Conservation (phyloP, 2,113 vertebrate species). For the Tylochromis polylepis region DNA sequence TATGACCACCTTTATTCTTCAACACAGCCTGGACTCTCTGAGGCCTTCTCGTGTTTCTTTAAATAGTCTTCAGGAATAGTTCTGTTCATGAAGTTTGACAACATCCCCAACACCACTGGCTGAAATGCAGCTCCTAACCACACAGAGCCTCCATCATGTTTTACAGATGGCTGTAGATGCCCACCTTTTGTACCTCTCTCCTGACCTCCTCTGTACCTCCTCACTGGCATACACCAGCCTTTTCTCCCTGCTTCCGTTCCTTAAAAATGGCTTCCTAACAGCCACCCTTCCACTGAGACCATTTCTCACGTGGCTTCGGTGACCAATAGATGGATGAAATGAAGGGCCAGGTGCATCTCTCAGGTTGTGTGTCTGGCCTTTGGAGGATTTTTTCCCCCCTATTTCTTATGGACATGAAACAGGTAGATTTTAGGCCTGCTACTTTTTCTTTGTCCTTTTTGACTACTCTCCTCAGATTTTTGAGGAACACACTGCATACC, state of each 20-base stretch:
- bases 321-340: no score
- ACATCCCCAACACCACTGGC: background rate
- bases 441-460: background rate
- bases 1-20: background rate
- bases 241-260: background rate
- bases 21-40: background rate
- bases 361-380: no score
- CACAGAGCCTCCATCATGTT: background rate
- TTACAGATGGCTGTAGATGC: background rate
- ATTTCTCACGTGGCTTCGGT: no score
- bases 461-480: background rate
- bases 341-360: no score
- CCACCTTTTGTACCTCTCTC: background rate
- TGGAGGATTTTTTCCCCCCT: rapidly evolving
- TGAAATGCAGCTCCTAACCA: background rate
- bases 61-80: background rate
- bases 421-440: background rate
- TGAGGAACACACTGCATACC: background rate
- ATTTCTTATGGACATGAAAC: background rate
- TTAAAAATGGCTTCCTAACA: background rate
- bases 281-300: background rate
- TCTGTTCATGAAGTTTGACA: background rate
- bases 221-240: background rate
- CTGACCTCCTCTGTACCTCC: background rate
- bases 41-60: background rate